A percentile compares a stretch with the other conserved stretches of the same genome.
Conservation (phyloP, 2,888 invertebrate species). For the Eupithecia subumbrata region DNA sequence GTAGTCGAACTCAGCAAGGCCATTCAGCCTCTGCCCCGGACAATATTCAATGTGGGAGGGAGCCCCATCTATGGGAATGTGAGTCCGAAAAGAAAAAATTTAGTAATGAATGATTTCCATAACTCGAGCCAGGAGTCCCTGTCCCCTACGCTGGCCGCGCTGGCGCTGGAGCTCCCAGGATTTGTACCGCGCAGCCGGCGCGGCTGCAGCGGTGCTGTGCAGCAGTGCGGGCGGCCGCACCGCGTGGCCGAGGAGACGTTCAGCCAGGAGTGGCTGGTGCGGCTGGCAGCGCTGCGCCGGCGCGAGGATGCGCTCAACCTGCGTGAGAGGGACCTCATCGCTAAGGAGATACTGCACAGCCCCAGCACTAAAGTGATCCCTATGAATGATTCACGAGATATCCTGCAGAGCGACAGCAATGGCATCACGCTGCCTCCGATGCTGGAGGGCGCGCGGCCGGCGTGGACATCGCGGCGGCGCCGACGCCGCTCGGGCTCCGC, state of each 20-base stretch:
- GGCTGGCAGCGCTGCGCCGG: slow-evolving; percentile 78
- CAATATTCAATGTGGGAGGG: slow-evolving; percentile 54
- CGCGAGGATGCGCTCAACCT: slow-evolving; percentile 80
- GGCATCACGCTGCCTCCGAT: slow-evolving; percentile 76
- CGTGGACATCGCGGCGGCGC: slow-evolving; percentile 60
- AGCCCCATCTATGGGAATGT: slow-evolving; percentile 75
- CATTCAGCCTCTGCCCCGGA: slow-evolving; percentile 67
- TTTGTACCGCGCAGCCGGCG: slow-evolving; percentile 74
- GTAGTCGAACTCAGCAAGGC: slow-evolving; percentile 65
- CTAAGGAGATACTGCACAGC: slow-evolving; percentile 75
- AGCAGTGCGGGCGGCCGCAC: slow-evolving; percentile 67
- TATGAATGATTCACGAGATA: slow-evolving; percentile 52
- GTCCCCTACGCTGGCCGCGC: slow-evolving; percentile 76
- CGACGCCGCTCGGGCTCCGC: slow-evolving; percentile 61
- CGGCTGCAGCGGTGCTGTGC: slow-evolving; percentile 62
- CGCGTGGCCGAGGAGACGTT: slow-evolving; percentile 81
- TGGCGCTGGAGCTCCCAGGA: slow-evolving; percentile 78
- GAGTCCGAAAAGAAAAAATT: slow-evolving; percentile 55
- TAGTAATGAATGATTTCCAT: slow-evolving; percentile 46
- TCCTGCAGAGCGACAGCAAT: slow-evolving; percentile 56
- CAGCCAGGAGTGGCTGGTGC: slow-evolving; percentile 83
- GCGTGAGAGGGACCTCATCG: slow-evolving; percentile 76
- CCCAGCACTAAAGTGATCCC: slow-evolving; percentile 65
- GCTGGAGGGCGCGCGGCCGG: slow-evolving; percentile 53
- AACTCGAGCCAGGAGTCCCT: slow-evolving; percentile 54